Percentiles rank a stretch among this genome's conserved stretches.
phyloP scores from a whole-genome alignment of 2,113 vertebrate species.

The Columbina picui region DNA sequence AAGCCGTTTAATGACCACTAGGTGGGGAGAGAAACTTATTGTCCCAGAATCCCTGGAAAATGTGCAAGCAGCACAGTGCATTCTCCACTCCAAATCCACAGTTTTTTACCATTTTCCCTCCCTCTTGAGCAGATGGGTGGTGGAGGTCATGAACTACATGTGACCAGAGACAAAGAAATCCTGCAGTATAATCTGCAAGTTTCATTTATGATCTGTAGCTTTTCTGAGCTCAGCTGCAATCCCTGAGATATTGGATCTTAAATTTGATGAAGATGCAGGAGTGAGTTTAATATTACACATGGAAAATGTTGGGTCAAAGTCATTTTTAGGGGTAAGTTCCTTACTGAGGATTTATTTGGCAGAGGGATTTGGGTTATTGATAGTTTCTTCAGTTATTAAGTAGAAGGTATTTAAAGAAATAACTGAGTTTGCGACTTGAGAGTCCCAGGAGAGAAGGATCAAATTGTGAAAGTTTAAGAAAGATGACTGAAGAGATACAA shows the following conservation, averaged over 20 bases:
- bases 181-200: background rate
- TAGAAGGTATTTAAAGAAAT: background rate
- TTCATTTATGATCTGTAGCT: background rate
- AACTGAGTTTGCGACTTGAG: background rate
- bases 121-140: background rate
- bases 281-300: background rate
- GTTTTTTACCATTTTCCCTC: background rate
- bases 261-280: background rate
- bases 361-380: background rate
- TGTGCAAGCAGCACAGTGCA: rapidly evolving
- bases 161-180: background rate
- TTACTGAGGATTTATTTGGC: slow-evolving; percentile 22
- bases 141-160: background rate
- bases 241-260: background rate
- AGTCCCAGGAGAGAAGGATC: background rate
- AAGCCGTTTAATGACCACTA: slow-evolving; percentile 63
- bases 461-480: background rate
- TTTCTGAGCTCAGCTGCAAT: background rate
- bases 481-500: background rate
- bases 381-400: background rate
- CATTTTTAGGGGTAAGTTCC: background rate
- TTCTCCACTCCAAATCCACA: background rate
- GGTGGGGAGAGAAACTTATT: slow-evolving; percentile 69
- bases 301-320: background rate
- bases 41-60: background rate